Percentiles rank a stretch among this genome's conserved stretches.
These are phyloP conservation scores for Gnathonemus echidnorhynchus DNA, from an alignment of 2,113 vertebrate species.

Conservation along the genomic window DNA sequence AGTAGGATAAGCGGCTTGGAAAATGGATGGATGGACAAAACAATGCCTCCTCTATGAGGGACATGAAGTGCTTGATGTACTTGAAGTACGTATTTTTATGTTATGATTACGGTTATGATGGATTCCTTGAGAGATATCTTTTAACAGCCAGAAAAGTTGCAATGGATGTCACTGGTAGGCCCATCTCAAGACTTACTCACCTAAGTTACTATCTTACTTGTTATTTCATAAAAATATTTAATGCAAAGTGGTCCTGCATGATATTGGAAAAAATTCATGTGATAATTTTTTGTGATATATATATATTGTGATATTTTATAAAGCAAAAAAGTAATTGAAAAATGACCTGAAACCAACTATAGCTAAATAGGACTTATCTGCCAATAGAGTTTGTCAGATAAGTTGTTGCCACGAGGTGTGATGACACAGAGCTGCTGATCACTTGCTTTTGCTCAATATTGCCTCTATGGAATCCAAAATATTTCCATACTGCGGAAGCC, in stretches of 20 bases:
- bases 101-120: background rate
- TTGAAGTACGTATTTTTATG: background rate
- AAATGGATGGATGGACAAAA: no score
- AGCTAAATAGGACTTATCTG: background rate
- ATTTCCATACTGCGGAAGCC: background rate
- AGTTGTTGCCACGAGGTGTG: background rate
- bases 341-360: background rate
- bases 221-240: background rate
- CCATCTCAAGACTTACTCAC: background rate
- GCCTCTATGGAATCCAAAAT: background rate
- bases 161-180: background rate
- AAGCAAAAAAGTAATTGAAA: background rate
- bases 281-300: background rate
- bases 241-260: background rate
- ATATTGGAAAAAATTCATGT: background rate
- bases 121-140: background rate
- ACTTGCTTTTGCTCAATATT: background rate
- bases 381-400: background rate
- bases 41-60: background rate
- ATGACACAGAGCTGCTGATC: background rate
- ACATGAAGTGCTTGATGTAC: background rate
- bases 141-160: background rate
- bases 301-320: background rate
- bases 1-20: no score
- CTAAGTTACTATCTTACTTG: background rate